Evolutionary conservation across 1,140 invertebrate genomes (phyloP), one percentile per base, ranked within the genome.

Genomic region (Apocrypta bakeri): DNA sequence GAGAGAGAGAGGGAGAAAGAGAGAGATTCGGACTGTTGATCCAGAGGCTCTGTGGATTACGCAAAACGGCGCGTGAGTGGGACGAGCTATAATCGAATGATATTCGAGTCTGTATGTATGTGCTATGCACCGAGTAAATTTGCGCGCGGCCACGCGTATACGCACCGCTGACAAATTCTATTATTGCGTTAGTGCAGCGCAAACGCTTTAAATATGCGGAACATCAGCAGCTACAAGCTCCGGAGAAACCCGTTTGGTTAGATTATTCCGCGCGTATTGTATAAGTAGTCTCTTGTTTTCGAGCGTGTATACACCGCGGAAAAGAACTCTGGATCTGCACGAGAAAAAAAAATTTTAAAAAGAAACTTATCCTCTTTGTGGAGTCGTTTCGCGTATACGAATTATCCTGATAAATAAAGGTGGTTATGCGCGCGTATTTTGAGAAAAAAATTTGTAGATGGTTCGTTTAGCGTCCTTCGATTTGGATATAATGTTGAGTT

Each of bases 11-110:
- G n/a, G n/a, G n/a, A n/a, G n/a, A n/a, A n/a, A n/a, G n/a, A n/a
- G n/a, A n/a, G n/a, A n/a, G n/a, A n/a, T 29, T 3, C 21, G 21
- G 29, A 74, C 27, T 74, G 72, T 74, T 74, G 72, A 74, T 74
- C 27, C 17, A 4, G 42, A n/a, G n/a, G n/a, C n/a, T n/a, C 72
- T 14, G 48, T 17, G 72, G 48, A 74, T 74, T 74, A 74, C 48
- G 72, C 33, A 72, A 37, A 72, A 72, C 37, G 37, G 7, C 4
- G 1, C 11, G 14, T 17, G 14, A 56, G 48, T n/a, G 71, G 25
- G 7, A 17, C 7, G 17, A 21, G n/a, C 37, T 42, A 1, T 74
- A 74, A 74, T 61, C 72, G 24, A 74, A 74, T 74, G 42, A 61
- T 61, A 74, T 74, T 74, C 25, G 42, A 9, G 42, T 25, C 12